Evolutionary conservation across 1,140 invertebrate genomes (phyloP).

Genomic region (Ectropis grisescens): DNA sequence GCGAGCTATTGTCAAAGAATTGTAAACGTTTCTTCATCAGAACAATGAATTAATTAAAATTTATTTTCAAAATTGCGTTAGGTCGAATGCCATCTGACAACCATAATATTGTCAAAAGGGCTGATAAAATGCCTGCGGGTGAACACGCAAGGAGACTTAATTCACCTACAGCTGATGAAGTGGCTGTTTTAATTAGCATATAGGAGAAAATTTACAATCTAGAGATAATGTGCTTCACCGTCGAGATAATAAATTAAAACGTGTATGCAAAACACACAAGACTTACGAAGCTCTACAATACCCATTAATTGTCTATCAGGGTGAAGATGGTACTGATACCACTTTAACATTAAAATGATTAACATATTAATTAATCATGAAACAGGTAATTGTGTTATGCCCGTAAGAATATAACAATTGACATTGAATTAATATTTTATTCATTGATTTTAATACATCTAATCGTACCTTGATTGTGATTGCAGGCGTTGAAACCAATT

Average conservation of each 20-base stretch:
- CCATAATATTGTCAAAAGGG: constrained; percentile 39
- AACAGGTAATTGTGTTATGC: too few species aligned
- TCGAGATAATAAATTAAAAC: background rate
- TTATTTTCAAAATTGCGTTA: constrained; percentile 46
- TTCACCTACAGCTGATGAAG: constrained; percentile 35
- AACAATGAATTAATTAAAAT: constrained; percentile 34
- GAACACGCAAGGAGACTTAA: constrained; percentile 56
- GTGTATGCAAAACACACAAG: background rate
- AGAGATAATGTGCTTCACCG: background rate
- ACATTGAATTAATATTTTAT: too few species aligned
- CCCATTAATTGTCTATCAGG: background rate
- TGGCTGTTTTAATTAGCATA: constrained; percentile 4
- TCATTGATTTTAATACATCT: too few species aligned
- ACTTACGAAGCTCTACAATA: background rate
- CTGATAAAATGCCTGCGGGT: constrained; percentile 35
- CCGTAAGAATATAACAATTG: too few species aligned
- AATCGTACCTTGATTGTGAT: too few species aligned
- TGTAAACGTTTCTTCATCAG: constrained; percentile 42
- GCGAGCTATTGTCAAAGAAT: constrained; percentile 28
- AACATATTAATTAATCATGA: too few species aligned
- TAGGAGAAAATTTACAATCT: background rate
- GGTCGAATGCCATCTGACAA: constrained; percentile 43
- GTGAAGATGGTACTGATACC: too few species aligned
- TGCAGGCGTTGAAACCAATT: too few species aligned
- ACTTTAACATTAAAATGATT: too few species aligned